Evolutionary conservation across 2,888 invertebrate species (phyloP).

Genomic region (Caprella mutica): DNA sequence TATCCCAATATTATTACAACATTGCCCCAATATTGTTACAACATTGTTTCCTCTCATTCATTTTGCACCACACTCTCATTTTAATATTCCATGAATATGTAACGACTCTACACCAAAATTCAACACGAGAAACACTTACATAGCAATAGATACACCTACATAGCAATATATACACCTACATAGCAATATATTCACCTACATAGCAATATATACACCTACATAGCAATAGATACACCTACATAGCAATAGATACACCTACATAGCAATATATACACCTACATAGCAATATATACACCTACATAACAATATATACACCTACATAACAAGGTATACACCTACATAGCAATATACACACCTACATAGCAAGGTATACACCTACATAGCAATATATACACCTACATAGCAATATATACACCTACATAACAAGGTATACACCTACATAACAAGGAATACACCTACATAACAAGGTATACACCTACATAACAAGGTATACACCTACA

Average conservation of each 20-base stretch:
- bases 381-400: constrained; percentile 6
- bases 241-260: too few species aligned
- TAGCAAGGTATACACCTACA: constrained; percentile 2
- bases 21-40: too few species aligned
- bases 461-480: too few species aligned
- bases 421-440: neutral
- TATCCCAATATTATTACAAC: too few species aligned
- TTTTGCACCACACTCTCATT: too few species aligned
- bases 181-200: neutral
- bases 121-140: neutral
- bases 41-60: too few species aligned
- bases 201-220: neutral
- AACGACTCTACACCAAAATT: neutral
- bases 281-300: too few species aligned
- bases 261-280: too few species aligned
- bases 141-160: neutral
- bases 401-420: constrained; percentile 5
- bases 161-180: constrained; percentile 4
- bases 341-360: constrained; percentile 3
- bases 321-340: neutral
- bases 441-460: neutral
- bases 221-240: neutral
- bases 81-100: too few species aligned
- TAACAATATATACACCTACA: too few species aligned
- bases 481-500: too few species aligned